Percentiles rank a stretch among this genome's conserved stretches.
Evolutionary conservation across 2,113 vertebrate species (phyloP).

Genomic region (Atlantisia rogersi): DNA sequence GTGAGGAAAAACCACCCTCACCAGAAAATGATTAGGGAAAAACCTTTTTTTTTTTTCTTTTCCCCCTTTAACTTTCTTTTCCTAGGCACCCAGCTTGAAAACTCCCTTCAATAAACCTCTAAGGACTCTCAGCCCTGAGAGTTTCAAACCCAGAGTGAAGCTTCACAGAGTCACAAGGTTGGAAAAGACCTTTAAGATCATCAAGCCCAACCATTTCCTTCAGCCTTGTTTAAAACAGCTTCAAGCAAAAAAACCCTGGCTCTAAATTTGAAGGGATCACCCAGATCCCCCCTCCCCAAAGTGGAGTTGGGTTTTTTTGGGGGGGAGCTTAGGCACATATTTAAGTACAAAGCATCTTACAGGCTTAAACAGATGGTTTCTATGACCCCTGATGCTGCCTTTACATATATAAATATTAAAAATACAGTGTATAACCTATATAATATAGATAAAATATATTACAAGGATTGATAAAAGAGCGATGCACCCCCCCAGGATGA

Average conservation of each 20-base stretch:
- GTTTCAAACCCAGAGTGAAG: fast-evolving
- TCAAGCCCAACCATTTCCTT: too few species aligned
- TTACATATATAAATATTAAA: not conserved
- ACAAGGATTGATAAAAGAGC: fast-evolving
- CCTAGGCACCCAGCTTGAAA: not conserved
- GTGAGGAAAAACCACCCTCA: not conserved
- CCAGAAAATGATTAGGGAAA: fast-evolving
- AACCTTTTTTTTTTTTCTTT: not conserved
- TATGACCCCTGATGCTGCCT: fast-evolving
- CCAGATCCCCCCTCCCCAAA: not conserved
- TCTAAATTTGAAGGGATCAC: not conserved
- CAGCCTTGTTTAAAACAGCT: not conserved
- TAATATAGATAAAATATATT: not conserved
- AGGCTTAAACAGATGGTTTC: not conserved
- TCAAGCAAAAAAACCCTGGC: not conserved
- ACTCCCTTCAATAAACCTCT: not conserved
- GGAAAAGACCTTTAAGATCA: too few species aligned
- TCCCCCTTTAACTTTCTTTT: too few species aligned
- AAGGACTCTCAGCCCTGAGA: not conserved
- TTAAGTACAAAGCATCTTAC: not conserved
- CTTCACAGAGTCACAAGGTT: too few species aligned
- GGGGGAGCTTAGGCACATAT: fast-evolving
- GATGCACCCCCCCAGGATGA: fast-evolving
- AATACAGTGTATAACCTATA: not conserved
- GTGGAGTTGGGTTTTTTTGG: not conserved